These are phyloP conservation scores for Drosophila insularis DNA, from an alignment of 1,140 invertebrate species.

Conservation along the genomic window DNA sequence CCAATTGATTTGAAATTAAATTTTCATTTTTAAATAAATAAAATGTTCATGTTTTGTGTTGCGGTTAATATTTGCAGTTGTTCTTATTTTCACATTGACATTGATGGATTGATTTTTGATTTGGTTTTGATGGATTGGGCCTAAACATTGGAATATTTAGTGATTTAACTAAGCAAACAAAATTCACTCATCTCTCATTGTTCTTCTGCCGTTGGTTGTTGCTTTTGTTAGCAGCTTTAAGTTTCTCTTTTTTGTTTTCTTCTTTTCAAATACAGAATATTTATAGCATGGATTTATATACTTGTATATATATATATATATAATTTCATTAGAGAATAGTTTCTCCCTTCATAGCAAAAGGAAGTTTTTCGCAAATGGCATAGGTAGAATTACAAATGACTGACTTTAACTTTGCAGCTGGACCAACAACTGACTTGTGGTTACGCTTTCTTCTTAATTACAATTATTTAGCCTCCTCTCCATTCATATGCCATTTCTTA, in stretches of 20 bases:
- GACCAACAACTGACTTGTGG: constrained; percentile 1
- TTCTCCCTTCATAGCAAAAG: background rate
- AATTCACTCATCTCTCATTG: background rate
- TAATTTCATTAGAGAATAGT: constrained; percentile 9
- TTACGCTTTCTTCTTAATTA: constrained; percentile 17
- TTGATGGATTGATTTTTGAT: background rate
- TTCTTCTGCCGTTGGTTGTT: background rate
- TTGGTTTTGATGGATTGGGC: constrained; percentile 3
- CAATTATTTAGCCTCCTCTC: constrained; percentile 46
- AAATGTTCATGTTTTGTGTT: background rate
- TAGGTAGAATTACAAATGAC: constrained; percentile 4
- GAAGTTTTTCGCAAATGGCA: background rate
- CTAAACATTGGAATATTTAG: constrained; percentile 1
- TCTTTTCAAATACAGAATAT: background rate
- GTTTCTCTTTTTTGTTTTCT: background rate
- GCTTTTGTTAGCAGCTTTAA: background rate
- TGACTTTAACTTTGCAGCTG: background rate
- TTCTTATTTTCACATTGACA: background rate
- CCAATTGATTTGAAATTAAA: constrained; percentile 2
- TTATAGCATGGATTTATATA: constrained; percentile 11
- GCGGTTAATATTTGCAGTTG: background rate
- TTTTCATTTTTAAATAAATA: constrained; percentile 1
- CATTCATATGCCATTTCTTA: constrained; percentile 14
- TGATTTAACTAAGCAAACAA: constrained; percentile 3
- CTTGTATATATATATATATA: constrained; percentile 30